Base-by-base conservation (phyloP, 2,888 invertebrate species). In the Ceramica pisi region DNA sequence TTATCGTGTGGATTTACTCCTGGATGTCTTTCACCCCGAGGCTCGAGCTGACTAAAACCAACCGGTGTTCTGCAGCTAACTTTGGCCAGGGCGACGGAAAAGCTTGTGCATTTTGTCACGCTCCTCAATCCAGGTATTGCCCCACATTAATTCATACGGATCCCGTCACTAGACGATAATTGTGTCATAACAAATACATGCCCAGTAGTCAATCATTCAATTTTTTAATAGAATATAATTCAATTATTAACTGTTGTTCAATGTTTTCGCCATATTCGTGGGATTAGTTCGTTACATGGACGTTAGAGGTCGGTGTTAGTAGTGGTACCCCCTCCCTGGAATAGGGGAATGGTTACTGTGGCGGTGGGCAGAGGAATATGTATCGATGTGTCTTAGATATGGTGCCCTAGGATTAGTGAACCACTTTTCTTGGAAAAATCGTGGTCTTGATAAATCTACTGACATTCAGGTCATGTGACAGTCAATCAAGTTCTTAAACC, bases 301-400 rank as follows among this genome's bases (percentile, higher is more conserved):
- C 55, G 57, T 65, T 84, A 80, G 67, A 23, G n/a, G 67, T 86
- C 26, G 79, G 38, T 82, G 86, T 86, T 63, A 44, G 86, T 83
- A 78, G 79, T 56, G 38, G 55, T 35, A 48, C 65, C 62, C 51
- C 51, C 19, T 14, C 38, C 62, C 67, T 23, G 21, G 50, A 61
- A 10, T 10, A 64, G 35, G 46, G 16, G 60, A 57, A 71, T 60
- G 48, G 26, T 71, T 84, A 71, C 73, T 86, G 78, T 71, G 41
- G 67, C 14, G 56, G 53, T 59, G 46, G 19, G 21, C 8, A n/a
- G 8, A 26, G 38, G 67, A 38, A 75, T 46, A 41, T 56, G 38
- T 80, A 66, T 53, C 48, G 46, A 75, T 65, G 83, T 78, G 65
- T 79, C 80, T 78, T 79, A 78, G 46, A 60, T 35, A 82, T 78